These are phyloP conservation scores for Drosophila pegasa DNA, from an alignment of 2,888 invertebrate species.

Conservation along the genomic window DNA sequence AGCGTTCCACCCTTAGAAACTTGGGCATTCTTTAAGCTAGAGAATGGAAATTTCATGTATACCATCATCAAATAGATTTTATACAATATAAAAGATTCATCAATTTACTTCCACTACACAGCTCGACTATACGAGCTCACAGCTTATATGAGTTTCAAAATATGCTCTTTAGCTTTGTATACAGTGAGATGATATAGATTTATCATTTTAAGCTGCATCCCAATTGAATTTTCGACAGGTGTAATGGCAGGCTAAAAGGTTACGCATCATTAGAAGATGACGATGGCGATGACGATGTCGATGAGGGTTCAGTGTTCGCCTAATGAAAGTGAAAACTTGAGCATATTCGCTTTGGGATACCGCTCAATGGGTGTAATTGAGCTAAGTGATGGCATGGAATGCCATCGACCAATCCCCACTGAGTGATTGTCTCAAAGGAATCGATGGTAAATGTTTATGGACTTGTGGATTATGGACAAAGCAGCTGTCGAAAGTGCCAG, in stretches of 20 bases:
- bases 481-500: constrained; percentile 17
- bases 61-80: too few relatives aligned
- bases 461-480: constrained; percentile 25
- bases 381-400: constrained; percentile 37
- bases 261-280: constrained; percentile 47
- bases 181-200: background rate
- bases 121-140: too few relatives aligned
- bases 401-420: constrained; percentile 17
- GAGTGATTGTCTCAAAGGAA: constrained; percentile 43
- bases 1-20: too few relatives aligned
- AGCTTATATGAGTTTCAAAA: too few relatives aligned
- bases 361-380: constrained; percentile 32
- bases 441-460: constrained; percentile 44
- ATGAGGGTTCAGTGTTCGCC: constrained; percentile 9
- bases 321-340: constrained; percentile 9
- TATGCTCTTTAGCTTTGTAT: too few relatives aligned
- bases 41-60: too few relatives aligned
- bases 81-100: too few relatives aligned
- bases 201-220: background rate
- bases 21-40: too few relatives aligned
- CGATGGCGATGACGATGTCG: background rate
- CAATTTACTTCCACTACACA: too few relatives aligned
- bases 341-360: constrained; percentile 11
- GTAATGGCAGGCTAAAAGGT: constrained; percentile 54
- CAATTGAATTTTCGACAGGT: constrained; percentile 26